Evolutionary conservation across 1,140 invertebrate genomes (phyloP), one percentile per base, ranked within the genome.

Genomic region (Psilanteris sp.): DNA sequence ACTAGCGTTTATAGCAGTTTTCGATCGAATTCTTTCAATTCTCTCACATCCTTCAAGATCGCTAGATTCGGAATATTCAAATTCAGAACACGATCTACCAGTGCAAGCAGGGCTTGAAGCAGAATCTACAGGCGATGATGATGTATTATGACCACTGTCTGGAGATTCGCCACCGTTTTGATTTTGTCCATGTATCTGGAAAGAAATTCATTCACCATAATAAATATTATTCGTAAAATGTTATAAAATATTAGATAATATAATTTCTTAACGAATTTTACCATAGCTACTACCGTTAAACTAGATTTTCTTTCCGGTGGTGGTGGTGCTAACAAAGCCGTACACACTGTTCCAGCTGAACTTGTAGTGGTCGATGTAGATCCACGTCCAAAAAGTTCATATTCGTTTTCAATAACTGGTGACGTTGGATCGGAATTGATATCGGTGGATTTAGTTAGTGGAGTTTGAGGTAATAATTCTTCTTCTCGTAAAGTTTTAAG

Each of bases 331-430:
- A 94, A 88, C 24, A 95, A 80, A 1, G 94, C 93, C 0, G 94
- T 96, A 68, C 94, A 96, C 26, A 96, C 95, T 0, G 96, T 96
- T 27, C 95, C 95, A 27, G 95, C 94, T 4, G 95, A 96, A 79
- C 95, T 96, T 0, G 95, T 95, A 0, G 95, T 96, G 0, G 95
- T 96, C 8, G 94, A 96, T 0, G 95, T 96, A 0, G 94, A 95
- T 1, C 95, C 95, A 85, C 94, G 93, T 1, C 95, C 95, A 80
- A 96, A 96, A 0, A 96, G 84, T 87, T 96, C 95, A 80, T 96
- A 96, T 82, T 96, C 95, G 83, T 94, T 96, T 86, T 96, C 95
- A 1, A 93, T 92, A 9, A 88, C 50, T 6, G 87, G 86, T 13
- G 85, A 89, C 1, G 81, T 82, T 4, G 79, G 75, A 88, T 92